These are phyloP conservation scores for Miltochrista miniata DNA, from an alignment of 2,888 invertebrate genomes.

Conservation along the genomic window DNA sequence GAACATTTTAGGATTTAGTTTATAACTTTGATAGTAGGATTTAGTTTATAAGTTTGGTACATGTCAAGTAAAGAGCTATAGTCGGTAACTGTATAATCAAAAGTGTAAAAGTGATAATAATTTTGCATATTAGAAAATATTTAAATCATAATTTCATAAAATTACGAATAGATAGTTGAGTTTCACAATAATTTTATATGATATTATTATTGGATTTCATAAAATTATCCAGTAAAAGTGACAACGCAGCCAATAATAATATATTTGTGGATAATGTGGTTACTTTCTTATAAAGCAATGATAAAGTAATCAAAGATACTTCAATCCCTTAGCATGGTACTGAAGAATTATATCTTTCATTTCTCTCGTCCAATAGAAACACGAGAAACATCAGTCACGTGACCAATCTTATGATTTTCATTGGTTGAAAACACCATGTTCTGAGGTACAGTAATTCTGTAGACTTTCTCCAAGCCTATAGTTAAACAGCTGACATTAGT, in stretches of 20 bases:
- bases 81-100: too few relatives aligned
- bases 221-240: constrained; percentile 1
- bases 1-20: too few relatives aligned
- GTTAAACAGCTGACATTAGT: constrained; percentile 50
- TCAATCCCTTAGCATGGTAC: constrained; percentile 10
- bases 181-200: neutral
- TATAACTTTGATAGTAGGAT: too few relatives aligned
- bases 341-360: too few relatives aligned
- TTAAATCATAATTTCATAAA: neutral
- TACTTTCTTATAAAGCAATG: constrained; percentile 35
- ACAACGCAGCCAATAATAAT: constrained; percentile 1
- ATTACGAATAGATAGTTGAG: neutral
- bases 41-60: too few relatives aligned
- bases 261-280: constrained; percentile 28
- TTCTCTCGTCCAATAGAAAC: too few relatives aligned
- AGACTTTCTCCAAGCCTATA: constrained; percentile 54
- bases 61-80: too few relatives aligned
- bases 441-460: constrained; percentile 8
- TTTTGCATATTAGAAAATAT: too few relatives aligned
- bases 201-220: neutral
- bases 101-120: too few relatives aligned
- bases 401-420: too few relatives aligned
- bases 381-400: too few relatives aligned
- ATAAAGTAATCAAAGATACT: constrained; percentile 39
- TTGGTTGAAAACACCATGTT: too few relatives aligned